phyloP scores from a whole-genome alignment of 2,797 vertebrate genomes.

The Chelmon rostratus region DNA sequence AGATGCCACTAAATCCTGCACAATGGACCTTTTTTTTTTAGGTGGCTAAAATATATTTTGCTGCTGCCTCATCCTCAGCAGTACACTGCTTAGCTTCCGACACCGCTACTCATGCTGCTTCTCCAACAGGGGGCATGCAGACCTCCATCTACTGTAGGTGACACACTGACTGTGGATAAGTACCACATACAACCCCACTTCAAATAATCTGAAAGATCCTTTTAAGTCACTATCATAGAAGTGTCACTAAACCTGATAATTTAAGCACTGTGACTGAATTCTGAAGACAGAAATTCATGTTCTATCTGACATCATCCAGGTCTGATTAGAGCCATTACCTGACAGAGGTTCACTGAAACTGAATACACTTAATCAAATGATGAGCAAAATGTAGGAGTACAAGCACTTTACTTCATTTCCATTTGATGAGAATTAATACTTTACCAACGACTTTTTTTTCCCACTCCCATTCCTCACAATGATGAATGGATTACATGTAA shows the following conservation, averaged over 20 bases:
- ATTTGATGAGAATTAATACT: not conserved
- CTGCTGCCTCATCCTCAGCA: too few species aligned
- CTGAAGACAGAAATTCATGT: not conserved
- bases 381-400: not conserved
- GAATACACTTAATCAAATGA: not conserved
- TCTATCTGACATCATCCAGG: not conserved
- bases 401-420: not conserved
- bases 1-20: too few species aligned
- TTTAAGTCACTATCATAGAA: accelerated
- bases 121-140: too few species aligned
- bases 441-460: too few species aligned
- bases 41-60: too few species aligned
- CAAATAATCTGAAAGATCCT: too few species aligned
- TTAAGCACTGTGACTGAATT: not conserved
- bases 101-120: too few species aligned
- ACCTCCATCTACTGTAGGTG: too few species aligned
- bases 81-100: too few species aligned
- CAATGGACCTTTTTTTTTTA: too few species aligned
- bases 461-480: not conserved
- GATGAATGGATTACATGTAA: not conserved
- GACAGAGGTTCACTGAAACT: not conserved
- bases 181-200: too few species aligned
- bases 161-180: too few species aligned
- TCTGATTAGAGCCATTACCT: not conserved
- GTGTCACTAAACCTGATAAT: not conserved